Percentiles rank a stretch among this genome's conserved stretches.
phyloP scores from a whole-genome alignment of 1,140 invertebrate genomes.

The Lamellibrachia luymesi region DNA sequence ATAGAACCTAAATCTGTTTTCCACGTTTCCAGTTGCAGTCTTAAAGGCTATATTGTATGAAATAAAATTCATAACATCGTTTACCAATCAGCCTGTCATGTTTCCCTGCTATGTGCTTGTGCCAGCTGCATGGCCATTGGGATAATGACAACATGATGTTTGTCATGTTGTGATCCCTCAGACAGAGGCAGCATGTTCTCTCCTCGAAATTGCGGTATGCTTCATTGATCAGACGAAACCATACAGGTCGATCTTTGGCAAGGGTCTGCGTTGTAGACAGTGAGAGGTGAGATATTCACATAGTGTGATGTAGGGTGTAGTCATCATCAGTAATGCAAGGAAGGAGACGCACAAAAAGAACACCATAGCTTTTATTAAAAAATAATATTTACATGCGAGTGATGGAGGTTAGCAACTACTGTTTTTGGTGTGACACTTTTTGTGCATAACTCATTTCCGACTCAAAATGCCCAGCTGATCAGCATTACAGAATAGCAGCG shows the following conservation, averaged over 20 bases:
- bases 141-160: no score
- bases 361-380: slow-evolving; percentile 4
- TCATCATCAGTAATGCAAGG: neutral
- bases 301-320: no score
- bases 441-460: neutral
- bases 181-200: no score
- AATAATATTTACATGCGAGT: neutral
- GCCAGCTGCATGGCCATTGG: no score
- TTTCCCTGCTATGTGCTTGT: neutral
- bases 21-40: neutral
- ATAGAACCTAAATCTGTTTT: neutral
- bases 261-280: no score
- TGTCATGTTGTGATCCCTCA: no score
- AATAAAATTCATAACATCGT: neutral
- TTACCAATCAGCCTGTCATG: neutral
- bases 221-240: no score
- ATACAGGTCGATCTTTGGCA: no score
- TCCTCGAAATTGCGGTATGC: no score
- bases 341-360: neutral
- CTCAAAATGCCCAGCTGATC: neutral
- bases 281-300: no score
- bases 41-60: neutral
- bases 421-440: neutral
- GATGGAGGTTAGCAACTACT: neutral
- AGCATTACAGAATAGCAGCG: neutral